These are phyloP conservation scores for Mimachlamys varia DNA, from an alignment of 2,888 invertebrate genomes.

Conservation along the genomic window DNA sequence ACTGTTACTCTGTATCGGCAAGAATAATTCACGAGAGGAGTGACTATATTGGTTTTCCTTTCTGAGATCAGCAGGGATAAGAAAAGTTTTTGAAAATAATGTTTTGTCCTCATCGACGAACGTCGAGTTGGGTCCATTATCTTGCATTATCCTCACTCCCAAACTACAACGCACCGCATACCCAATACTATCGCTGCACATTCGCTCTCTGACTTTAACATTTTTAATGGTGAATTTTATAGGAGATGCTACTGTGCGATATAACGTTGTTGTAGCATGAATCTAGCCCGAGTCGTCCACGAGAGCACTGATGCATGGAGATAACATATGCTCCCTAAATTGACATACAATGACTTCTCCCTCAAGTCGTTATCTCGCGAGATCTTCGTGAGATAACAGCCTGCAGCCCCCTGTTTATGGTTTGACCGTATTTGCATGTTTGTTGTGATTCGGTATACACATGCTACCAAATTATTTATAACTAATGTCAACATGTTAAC, in stretches of 20 bases:
- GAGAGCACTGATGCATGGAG: conserved; percentile 30
- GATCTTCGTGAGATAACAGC: conserved; percentile 29
- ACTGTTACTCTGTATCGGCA: background rate
- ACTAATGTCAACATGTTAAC: background rate
- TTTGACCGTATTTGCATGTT: background rate
- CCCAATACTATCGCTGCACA: background rate
- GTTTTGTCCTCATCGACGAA: conserved; percentile 4
- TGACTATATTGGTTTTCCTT: background rate
- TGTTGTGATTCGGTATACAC: background rate
- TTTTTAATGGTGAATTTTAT: conserved; percentile 32
- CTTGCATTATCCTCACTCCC: background rate
- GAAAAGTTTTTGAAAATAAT: background rate
- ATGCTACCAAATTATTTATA: background rate
- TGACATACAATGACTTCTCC: conserved; percentile 36
- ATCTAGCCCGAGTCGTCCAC: conserved; percentile 13
- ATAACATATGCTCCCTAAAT: conserved; percentile 34
- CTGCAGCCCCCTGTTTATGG: conserved; percentile 7
- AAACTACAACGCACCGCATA: background rate
- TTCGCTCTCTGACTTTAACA: background rate
- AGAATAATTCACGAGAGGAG: background rate
- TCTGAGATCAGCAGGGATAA: background rate
- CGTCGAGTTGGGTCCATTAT: background rate
- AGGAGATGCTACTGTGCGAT: conserved; percentile 5
- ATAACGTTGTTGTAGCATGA: background rate
- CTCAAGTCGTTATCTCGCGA: conserved; percentile 23